phyloP scores from a whole-genome alignment of 2,113 vertebrate species.

The Phalacrocorax carbo region DNA sequence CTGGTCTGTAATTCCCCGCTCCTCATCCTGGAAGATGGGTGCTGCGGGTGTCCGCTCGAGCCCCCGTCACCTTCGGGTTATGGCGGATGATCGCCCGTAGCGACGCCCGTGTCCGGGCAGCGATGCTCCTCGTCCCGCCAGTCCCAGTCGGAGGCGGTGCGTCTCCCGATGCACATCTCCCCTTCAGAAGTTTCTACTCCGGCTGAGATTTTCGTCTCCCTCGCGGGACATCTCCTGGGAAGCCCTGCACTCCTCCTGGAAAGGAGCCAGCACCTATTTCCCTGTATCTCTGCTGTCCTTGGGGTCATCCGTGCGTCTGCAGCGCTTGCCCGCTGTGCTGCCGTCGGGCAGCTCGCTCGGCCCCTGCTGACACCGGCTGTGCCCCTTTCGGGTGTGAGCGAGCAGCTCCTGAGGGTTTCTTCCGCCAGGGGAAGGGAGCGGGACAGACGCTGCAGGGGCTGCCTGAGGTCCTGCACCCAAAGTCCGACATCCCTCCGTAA shows the following conservation, averaged over 20 bases:
- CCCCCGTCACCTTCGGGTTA: background rate
- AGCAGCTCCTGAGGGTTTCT: background rate
- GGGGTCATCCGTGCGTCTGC: background rate
- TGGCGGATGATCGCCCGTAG: background rate
- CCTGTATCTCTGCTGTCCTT: background rate
- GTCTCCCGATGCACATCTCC: background rate
- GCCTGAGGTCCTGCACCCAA: accelerated
- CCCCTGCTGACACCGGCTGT: background rate
- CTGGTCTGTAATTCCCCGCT: background rate
- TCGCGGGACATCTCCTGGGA: background rate
- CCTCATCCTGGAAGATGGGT: background rate
- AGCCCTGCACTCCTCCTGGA: background rate
- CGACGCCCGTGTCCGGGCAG: accelerated
- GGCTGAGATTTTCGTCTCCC: background rate
- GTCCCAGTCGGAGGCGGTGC: background rate
- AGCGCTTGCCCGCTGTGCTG: background rate
- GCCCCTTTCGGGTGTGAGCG: background rate
- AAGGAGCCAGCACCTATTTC: background rate
- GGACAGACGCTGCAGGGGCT: no score
- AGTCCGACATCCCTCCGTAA: background rate
- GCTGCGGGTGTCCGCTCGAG: background rate
- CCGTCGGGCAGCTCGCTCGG: background rate
- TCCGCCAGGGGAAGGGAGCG: background rate
- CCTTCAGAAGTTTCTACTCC: background rate
- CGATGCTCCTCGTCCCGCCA: background rate